Conservation (phyloP, 2,113 vertebrate genomes). For the Catharus minimus region DNA sequence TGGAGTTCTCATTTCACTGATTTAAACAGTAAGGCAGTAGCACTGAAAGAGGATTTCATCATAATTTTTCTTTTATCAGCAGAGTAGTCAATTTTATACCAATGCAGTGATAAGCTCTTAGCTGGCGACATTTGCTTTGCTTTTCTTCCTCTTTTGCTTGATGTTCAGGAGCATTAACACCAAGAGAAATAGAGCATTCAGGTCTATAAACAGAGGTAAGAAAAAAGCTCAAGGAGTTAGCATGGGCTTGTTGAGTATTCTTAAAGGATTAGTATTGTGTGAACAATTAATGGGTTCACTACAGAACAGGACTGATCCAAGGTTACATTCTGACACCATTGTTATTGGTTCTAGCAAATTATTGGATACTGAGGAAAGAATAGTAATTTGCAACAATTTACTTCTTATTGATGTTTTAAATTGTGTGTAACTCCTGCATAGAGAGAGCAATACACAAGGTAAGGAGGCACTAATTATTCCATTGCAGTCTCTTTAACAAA, state of each 20-base stretch:
- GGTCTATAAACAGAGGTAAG: slow-evolving; percentile 31
- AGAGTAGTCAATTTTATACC: background rate
- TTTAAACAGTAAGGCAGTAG: background rate
- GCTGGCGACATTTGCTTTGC: background rate
- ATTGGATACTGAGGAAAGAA: slow-evolving; percentile 63
- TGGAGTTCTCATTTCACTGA: background rate
- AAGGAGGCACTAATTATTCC: slow-evolving; percentile 58
- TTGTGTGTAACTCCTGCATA: slow-evolving; percentile 43
- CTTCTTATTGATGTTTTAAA: slow-evolving; percentile 68
- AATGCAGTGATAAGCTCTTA: background rate
- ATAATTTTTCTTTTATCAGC: background rate
- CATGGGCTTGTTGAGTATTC: slow-evolving; percentile 37
- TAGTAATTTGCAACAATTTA: slow-evolving; percentile 69
- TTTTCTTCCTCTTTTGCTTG: background rate
- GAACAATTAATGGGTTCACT: slow-evolving; percentile 43
- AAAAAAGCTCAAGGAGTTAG: slow-evolving; percentile 31
- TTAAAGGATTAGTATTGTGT: slow-evolving; percentile 41
- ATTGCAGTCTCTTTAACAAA: slow-evolving; percentile 28
- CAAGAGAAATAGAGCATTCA: background rate
- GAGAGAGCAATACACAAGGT: slow-evolving; percentile 38
- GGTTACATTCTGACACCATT: slow-evolving; percentile 59
- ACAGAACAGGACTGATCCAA: slow-evolving; percentile 45
- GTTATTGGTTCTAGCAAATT: slow-evolving; percentile 63
- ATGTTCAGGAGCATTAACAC: background rate
- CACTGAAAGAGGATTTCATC: background rate